Percentiles rank a stretch among this genome's conserved stretches.
Evolutionary conservation across 2,113 vertebrate species (phyloP).

Genomic region (Myodes glareolus): DNA sequence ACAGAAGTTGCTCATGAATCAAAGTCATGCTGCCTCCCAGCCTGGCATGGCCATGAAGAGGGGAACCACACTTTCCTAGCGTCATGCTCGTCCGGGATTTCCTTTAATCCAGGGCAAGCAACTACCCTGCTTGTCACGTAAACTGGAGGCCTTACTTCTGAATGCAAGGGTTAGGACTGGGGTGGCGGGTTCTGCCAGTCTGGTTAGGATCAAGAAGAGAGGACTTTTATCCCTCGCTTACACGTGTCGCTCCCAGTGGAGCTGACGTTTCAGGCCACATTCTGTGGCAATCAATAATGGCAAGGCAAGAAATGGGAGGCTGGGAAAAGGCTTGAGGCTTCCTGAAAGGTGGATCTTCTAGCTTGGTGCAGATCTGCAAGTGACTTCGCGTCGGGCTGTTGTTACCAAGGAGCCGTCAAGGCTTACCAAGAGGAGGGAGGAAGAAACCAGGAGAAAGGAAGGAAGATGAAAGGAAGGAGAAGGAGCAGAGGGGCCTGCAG

Average conservation of each 20-base stretch:
- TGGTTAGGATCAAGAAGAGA: background rate
- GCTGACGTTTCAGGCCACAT: background rate
- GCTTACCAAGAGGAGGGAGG: too few relatives aligned
- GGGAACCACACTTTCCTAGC: rapidly evolving
- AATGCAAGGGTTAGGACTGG: background rate
- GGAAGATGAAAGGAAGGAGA: background rate
- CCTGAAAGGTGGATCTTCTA: background rate
- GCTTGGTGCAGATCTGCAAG: background rate
- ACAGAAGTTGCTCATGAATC: background rate
- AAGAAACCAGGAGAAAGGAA: background rate
- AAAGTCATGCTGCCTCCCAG: rapidly evolving
- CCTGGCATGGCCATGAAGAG: too few relatives aligned
- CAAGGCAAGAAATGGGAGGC: background rate
- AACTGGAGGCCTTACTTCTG: rapidly evolving
- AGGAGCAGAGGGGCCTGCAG: background rate
- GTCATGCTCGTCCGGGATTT: rapidly evolving
- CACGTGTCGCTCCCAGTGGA: background rate
- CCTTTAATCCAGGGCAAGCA: background rate
- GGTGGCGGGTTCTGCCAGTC: background rate
- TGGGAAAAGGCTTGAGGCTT: background rate
- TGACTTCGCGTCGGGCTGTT: background rate
- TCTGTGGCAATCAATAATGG: background rate
- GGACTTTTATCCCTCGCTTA: rapidly evolving
- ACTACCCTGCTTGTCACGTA: background rate
- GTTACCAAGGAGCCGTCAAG: background rate